Conservation (phyloP, 2,888 invertebrate genomes). For the Lycocerus yunnanus region DNA sequence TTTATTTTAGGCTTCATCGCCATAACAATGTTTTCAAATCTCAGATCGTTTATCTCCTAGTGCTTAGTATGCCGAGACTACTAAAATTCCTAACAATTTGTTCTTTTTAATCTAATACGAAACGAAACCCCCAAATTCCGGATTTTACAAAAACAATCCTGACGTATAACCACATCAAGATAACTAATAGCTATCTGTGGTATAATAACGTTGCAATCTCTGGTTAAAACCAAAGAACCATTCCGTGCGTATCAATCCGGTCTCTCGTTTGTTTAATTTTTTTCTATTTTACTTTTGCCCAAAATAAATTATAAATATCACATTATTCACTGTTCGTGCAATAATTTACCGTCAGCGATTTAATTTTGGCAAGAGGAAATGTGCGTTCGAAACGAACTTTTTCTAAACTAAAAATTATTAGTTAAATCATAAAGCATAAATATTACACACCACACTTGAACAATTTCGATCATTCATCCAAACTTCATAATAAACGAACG, state of each 20-base stretch:
- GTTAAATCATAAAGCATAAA: constrained; percentile 12
- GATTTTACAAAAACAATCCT: neutral
- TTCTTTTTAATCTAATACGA: neutral
- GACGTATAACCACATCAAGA: neutral
- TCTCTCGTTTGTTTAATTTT: neutral
- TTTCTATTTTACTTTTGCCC: too few relatives aligned
- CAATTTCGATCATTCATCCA: constrained; percentile 12
- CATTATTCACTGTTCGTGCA: too few relatives aligned
- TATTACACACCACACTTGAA: constrained; percentile 9
- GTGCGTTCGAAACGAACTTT: neutral
- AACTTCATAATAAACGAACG: constrained; percentile 17
- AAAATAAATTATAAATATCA: too few relatives aligned
- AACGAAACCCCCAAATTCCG: neutral
- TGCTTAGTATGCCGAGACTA: neutral
- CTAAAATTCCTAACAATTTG: neutral
- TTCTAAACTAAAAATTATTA: neutral
- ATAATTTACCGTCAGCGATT: neutral
- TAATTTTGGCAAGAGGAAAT: neutral
- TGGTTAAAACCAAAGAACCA: neutral
- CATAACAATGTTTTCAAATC: neutral
- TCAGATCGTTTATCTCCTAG: neutral
- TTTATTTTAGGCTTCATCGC: neutral
- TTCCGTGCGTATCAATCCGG: neutral
- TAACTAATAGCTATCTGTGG: too few relatives aligned
- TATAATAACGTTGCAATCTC: neutral